A percentile compares a stretch with the other conserved stretches of the same genome.
Conservation (phyloP, 2,888 invertebrate genomes). For the Poecilobothrus nobilitatus region DNA sequence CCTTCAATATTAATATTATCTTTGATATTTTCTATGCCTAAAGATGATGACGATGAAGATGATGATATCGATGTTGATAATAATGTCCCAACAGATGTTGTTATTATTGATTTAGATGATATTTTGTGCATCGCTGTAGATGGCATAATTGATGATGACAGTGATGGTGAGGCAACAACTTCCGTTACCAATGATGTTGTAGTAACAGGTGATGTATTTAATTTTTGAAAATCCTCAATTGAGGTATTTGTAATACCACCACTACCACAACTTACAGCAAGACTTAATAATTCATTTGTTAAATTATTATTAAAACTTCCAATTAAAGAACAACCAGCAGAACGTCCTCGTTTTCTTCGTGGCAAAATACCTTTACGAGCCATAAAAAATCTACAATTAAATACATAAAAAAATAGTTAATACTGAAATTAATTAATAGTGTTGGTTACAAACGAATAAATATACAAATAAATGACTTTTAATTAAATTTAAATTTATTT, state of each 20-base stretch:
- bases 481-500: no score
- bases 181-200: constrained; percentile 11
- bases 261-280: background rate
- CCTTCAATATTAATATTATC: background rate
- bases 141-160: constrained; percentile 27
- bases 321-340: constrained; percentile 26
- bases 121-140: constrained; percentile 31
- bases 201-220: background rate
- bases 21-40: no score
- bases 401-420: background rate
- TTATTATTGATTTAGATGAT: background rate
- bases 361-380: constrained; percentile 76
- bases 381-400: constrained; percentile 64
- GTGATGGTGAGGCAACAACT: constrained; percentile 23
- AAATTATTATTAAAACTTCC: background rate
- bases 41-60: no score
- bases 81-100: background rate
- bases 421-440: no score
- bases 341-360: constrained; percentile 67
- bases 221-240: constrained; percentile 21
- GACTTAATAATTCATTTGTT: background rate
- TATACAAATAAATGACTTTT: no score
- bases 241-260: constrained; percentile 21
- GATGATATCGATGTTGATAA: constrained; percentile 12
- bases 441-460: no score